Evolutionary conservation across 1,140 invertebrate species (phyloP), one percentile per base, ranked within the genome.

Genomic region (Sitophilus oryzae): DNA sequence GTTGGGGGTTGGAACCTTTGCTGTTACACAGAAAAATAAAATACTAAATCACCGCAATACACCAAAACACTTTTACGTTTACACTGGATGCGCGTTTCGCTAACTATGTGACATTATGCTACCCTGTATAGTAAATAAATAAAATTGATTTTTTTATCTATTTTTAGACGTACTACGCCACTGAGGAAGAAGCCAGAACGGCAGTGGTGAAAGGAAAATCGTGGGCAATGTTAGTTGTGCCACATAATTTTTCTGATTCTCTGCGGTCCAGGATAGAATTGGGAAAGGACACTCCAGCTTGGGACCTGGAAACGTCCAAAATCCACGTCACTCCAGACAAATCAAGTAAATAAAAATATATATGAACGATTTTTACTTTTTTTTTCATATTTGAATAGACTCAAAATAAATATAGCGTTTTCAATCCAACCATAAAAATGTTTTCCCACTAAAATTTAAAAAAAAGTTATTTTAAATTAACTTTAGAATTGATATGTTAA

Each of bases 301-400:
- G 85, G 55, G 88, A 88, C n/a, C 75, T 95, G 5, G 78, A 84
- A 36, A 83, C 83, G 42, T 91, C 90, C 43, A 85, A 89, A 65
- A 82, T 95, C 25, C 76, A 83, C 64, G 83, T 96, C 18, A 88
- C 85, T 81, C 77, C 93, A 44, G 93, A 96, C 71, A 92, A 92
- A 84, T 94, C 92, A 23, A 91, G 85, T 88, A 75, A 81, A 41
- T 22, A 21, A 9, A n/a, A 43, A 20, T 43, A 43, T 43, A n/a
- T 40, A 14, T 15, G 11, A n/a, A 16, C 8, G 11, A 2, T 44
- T 41, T 30, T 47, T 19, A 23, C 18, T 30, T 48, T 6, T 16
- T 6, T 19, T 46, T 22, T 46, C 25, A 4, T 2, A 34, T 4
- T 18, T 25, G 15, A 47, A 47, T 34, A 5, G 10, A 30, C 4